Conservation (phyloP, 2,888 invertebrate genomes). For the Celastrina argiolus region DNA sequence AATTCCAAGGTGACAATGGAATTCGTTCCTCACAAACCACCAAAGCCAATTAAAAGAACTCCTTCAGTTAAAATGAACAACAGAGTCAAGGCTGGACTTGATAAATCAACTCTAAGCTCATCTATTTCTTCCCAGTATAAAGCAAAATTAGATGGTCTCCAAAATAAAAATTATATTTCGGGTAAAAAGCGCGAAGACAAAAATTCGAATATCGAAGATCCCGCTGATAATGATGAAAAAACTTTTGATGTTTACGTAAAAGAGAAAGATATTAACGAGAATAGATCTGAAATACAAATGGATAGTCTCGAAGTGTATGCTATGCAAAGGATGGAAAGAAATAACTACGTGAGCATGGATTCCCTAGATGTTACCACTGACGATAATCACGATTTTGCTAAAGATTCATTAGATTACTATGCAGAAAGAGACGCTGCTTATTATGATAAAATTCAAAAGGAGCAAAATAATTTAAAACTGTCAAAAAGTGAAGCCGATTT, state of each 20-base stretch:
- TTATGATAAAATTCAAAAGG: slow-evolving; percentile 54
- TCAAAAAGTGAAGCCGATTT: slow-evolving; percentile 48
- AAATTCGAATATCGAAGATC: slow-evolving; percentile 59
- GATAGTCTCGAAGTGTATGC: slow-evolving; percentile 78
- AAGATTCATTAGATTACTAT: slow-evolving; percentile 72
- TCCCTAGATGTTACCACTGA: slow-evolving; percentile 67
- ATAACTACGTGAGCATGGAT: slow-evolving; percentile 70
- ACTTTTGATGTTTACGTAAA: slow-evolving; percentile 79
- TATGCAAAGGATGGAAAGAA: slow-evolving; percentile 62
- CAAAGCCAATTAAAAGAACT: slow-evolving; percentile 83
- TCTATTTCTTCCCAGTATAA: slow-evolving; percentile 73
- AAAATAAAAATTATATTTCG: slow-evolving; percentile 62
- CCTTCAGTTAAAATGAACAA: slow-evolving; percentile 80
- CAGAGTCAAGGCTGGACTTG: slow-evolving; percentile 65
- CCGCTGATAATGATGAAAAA: slow-evolving; percentile 66
- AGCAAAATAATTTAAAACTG: slow-evolving; percentile 54
- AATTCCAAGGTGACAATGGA: slow-evolving; percentile 72
- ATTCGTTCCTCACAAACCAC: slow-evolving; percentile 85
- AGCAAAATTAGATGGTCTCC: slow-evolving; percentile 71
- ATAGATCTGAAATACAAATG: slow-evolving; percentile 80
- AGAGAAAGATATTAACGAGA: slow-evolving; percentile 78
- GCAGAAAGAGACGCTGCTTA: slow-evolving; percentile 64
- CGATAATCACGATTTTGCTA: slow-evolving; percentile 60
- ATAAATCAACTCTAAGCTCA: slow-evolving; percentile 62
- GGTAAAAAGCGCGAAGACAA: slow-evolving; percentile 58